A percentile compares a stretch with the other conserved stretches of the same genome.
These are phyloP conservation scores for Agonum fuliginosum DNA, from an alignment of 2,888 invertebrate genomes.

Conservation along the genomic window DNA sequence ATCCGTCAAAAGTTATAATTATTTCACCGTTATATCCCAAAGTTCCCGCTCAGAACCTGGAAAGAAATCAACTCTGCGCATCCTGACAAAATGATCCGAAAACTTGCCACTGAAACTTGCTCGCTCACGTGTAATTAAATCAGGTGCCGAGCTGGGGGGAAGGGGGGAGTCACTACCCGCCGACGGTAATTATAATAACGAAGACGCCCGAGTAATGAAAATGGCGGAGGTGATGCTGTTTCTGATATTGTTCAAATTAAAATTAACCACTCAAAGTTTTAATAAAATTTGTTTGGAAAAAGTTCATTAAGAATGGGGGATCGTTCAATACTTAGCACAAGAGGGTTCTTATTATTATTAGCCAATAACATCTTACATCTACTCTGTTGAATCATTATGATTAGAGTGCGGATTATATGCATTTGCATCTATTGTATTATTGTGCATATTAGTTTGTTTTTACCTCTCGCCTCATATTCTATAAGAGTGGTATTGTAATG, in stretches of 20 bases:
- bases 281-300: background rate
- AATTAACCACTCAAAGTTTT: background rate
- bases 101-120: constrained; percentile 57
- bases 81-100: constrained; percentile 57
- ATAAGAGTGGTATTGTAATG: no score
- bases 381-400: no score
- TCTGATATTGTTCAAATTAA: constrained; percentile 38
- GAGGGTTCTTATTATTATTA: no score
- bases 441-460: no score
- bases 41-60: constrained; percentile 27
- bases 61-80: constrained; percentile 50
- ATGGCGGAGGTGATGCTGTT: constrained; percentile 7
- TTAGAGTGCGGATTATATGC: no score
- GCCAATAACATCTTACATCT: no score
- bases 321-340: no score
- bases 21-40: constrained; percentile 52
- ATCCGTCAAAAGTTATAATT: constrained; percentile 59
- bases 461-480: no score
- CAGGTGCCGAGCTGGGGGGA: background rate
- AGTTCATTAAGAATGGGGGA: background rate
- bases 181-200: constrained; percentile 50
- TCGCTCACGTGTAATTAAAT: constrained; percentile 59
- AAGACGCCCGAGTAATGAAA: background rate
- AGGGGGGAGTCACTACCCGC: background rate
- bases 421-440: no score